Conservation (phyloP, 2,888 invertebrate species). For the Drosophila barbarae region DNA sequence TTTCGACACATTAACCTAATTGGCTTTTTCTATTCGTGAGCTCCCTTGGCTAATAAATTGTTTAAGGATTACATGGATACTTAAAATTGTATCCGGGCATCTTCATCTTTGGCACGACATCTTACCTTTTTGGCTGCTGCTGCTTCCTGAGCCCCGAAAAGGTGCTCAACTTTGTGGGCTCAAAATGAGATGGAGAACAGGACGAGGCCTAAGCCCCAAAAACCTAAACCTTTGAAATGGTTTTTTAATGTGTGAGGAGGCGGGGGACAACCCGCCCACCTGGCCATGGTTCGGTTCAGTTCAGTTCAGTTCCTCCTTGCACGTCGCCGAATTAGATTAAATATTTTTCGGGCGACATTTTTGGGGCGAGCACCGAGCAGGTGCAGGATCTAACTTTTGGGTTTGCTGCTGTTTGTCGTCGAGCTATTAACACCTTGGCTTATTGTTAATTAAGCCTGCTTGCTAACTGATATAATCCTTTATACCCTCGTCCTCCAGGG, state of each 20-base stretch:
- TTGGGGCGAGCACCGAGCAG: conserved; percentile 14
- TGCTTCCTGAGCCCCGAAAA: conserved; percentile 52
- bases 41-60: conserved; percentile 57
- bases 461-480: conserved; percentile 53
- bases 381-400: conserved; percentile 21
- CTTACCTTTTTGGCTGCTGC: conserved; percentile 52
- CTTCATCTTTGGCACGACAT: conserved; percentile 39
- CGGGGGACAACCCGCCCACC: conserved; percentile 1
- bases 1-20: conserved; percentile 62
- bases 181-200: neutral
- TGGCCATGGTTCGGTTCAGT: conserved; percentile 2
- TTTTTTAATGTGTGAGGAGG: conserved; percentile 36
- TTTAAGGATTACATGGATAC: conserved; percentile 60
- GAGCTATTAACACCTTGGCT: conserved; percentile 63
- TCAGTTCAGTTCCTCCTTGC: conserved; percentile 23
- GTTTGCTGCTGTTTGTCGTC: conserved; percentile 39
- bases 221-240: conserved; percentile 42
- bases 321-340: conserved; percentile 41
- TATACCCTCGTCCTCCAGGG: conserved; percentile 18
- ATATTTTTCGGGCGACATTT: conserved; percentile 47
- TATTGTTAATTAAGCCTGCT: conserved; percentile 60
- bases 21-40: conserved; percentile 42
- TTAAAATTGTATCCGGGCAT: conserved; percentile 56
- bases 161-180: conserved; percentile 47
- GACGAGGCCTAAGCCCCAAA: conserved; percentile 15